phyloP scores from a whole-genome alignment of 2,888 invertebrate genomes.

The Cataglyphis cursor region DNA sequence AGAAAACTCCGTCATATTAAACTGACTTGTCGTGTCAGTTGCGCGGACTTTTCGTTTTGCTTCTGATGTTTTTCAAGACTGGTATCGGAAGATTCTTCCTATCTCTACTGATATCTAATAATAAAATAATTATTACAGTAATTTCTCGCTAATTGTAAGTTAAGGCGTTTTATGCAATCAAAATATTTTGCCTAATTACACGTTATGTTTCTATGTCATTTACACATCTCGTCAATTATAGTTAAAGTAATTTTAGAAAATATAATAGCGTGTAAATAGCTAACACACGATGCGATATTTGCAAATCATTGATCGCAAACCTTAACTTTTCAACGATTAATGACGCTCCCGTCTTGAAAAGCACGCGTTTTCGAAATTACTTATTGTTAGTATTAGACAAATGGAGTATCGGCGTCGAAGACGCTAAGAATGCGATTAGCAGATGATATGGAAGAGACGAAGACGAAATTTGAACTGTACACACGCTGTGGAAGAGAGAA shows the following conservation, averaged over 20 bases:
- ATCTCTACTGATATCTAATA: background rate
- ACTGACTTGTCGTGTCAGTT: conserved; percentile 58
- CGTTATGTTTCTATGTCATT: conserved; percentile 11
- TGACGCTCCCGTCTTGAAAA: conserved; percentile 18
- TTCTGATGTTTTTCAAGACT: conserved; percentile 23
- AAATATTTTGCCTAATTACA: conserved; percentile 15
- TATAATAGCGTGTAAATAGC: conserved; percentile 25
- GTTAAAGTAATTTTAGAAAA: conserved; percentile 19
- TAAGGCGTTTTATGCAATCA: conserved; percentile 18
- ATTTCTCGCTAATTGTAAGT: background rate
- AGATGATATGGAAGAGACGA: conserved; percentile 40
- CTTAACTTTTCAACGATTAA: conserved; percentile 1
- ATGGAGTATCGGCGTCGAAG: conserved; percentile 17
- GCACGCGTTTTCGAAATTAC: background rate
- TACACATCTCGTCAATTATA: conserved; percentile 15
- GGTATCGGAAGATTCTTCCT: background rate
- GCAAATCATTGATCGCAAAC: conserved; percentile 34
- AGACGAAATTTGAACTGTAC: background rate
- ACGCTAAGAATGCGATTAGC: conserved; percentile 33
- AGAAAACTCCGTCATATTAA: conserved; percentile 71
- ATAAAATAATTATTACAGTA: conserved; percentile 14
- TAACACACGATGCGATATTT: background rate
- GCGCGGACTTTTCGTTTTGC: conserved; percentile 6
- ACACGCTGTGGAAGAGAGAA: conserved; percentile 36
- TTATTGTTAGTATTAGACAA: background rate